Evolutionary conservation across 2,888 invertebrate species (phyloP), one percentile per base, ranked within the genome.

Genomic region (Hermaeophaga mercurialis): DNA sequence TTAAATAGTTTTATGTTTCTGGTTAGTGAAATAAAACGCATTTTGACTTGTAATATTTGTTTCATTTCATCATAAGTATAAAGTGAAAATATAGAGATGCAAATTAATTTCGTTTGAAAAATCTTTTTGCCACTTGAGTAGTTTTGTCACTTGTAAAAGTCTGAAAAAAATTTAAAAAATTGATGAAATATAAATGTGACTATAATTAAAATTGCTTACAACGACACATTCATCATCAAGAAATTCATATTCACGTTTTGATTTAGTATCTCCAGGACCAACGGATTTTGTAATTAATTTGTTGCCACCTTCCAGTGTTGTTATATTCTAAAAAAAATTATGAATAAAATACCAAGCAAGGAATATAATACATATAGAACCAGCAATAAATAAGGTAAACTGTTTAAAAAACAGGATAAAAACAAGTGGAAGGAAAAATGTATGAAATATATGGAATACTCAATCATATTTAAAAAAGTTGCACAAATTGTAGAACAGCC

Each of bases 301-400:
- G 49, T 84, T 79, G 44, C 84, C 82, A 12, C 82, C 77, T 14
- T 82, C 76, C 62, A 82, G 68, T 24, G 75, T 81, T 33, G 85
- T 83, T 8, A 78, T 71, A 73, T 83, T 84, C 85, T 85, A 72
- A 62, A 80, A 61, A n/a, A n/a, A n/a, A n/a, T n/a, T n/a, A n/a
- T n/a, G n/a, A n/a, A n/a, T n/a, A n/a, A n/a, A n/a, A n/a, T n/a
- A n/a, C n/a, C n/a, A n/a, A n/a, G n/a, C n/a, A n/a, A n/a, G n/a
- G n/a, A n/a, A n/a, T n/a, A n/a, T n/a, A n/a, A n/a, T n/a, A n/a
- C n/a, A n/a, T n/a, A n/a, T n/a, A n/a, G n/a, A n/a, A n/a, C n/a
- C n/a, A n/a, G n/a, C n/a, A n/a, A n/a, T n/a, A n/a, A n/a, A n/a
- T n/a, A n/a, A n/a, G n/a, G n/a, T n/a, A n/a, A n/a, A n/a, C n/a